Percentiles rank a stretch among this genome's conserved stretches.
Evolutionary conservation across 2,888 invertebrate genomes (phyloP).

Genomic region (Chloromyia formosa): DNA sequence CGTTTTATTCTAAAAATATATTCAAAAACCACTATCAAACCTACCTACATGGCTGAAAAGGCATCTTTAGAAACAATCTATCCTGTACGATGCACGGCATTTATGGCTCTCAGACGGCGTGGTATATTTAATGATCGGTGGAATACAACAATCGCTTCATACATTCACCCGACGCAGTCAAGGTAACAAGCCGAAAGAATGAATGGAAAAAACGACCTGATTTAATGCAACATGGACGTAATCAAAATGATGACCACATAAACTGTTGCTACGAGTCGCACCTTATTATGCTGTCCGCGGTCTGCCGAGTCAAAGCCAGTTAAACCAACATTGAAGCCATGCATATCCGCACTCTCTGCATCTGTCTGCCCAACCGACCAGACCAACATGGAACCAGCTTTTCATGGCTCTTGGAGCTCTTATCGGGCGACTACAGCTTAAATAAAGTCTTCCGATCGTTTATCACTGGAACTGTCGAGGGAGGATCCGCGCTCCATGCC

Average conservation of each 20-base stretch:
- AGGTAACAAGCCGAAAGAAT: not conserved
- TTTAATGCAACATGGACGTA: constrained; percentile 7
- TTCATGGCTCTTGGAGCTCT: no score
- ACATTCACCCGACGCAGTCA: not conserved
- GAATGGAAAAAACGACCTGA: not conserved
- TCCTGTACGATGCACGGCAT: no score
- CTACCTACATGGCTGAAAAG: no score
- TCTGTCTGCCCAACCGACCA: no score
- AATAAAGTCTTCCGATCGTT: not conserved
- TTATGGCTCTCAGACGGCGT: not conserved
- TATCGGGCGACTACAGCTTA: not conserved
- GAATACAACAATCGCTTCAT: not conserved
- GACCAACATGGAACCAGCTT: no score
- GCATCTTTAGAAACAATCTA: no score
- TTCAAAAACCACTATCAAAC: no score
- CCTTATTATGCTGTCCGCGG: not conserved
- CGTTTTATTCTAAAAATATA: no score
- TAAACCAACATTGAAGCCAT: no score
- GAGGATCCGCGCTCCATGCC: not conserved
- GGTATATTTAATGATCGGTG: not conserved
- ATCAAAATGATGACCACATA: constrained; percentile 25
- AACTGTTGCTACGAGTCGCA: constrained; percentile 9
- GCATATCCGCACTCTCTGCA: no score
- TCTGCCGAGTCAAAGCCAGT: no score
- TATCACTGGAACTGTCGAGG: not conserved